These are phyloP conservation scores for Eulimnadia texana DNA, from an alignment of 1,140 invertebrate genomes.

Conservation along the genomic window DNA sequence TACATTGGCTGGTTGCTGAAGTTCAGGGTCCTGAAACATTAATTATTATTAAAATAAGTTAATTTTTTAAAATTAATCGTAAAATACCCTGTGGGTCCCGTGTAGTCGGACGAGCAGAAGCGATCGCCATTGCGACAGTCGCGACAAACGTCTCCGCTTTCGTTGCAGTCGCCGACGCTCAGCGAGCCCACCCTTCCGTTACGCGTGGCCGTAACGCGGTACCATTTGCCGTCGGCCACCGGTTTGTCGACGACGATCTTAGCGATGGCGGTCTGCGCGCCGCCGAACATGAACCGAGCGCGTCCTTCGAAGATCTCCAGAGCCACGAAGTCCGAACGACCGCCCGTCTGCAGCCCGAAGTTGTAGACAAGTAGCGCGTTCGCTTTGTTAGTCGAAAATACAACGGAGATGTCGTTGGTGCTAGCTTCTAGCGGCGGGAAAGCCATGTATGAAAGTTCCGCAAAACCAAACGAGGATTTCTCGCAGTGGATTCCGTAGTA, in stretches of 20 bases:
- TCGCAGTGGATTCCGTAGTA: constrained; percentile 84
- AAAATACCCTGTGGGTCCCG: constrained; percentile 62
- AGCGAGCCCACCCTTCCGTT: constrained; percentile 72
- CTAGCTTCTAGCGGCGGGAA: constrained; percentile 68
- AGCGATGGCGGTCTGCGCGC: constrained; percentile 67
- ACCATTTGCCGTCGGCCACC: constrained; percentile 74
- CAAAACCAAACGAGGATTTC: constrained; percentile 73
- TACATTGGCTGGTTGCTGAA: constrained; percentile 76
- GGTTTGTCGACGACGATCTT: constrained; percentile 50
- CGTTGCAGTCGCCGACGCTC: constrained; percentile 59
- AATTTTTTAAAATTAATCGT: constrained; percentile 15
- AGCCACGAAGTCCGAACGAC: constrained; percentile 80
- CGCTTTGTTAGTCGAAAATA: constrained; percentile 76
- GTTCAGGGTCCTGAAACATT: constrained; percentile 60
- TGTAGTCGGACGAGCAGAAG: constrained; percentile 64
- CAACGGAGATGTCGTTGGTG: constrained; percentile 78
- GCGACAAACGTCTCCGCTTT: constrained; percentile 68
- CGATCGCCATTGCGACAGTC: constrained; percentile 66
- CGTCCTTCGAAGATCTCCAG: constrained; percentile 69
- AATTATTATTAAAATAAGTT: constrained; percentile 12
- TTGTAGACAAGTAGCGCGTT: constrained; percentile 79
- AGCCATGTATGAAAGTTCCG: constrained; percentile 73
- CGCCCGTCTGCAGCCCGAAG: constrained; percentile 67
- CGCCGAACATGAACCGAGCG: constrained; percentile 77
- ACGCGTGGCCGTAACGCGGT: constrained; percentile 76